Base-by-base conservation (phyloP, 1,140 invertebrate species). In the Pectinophora gossypiella region DNA sequence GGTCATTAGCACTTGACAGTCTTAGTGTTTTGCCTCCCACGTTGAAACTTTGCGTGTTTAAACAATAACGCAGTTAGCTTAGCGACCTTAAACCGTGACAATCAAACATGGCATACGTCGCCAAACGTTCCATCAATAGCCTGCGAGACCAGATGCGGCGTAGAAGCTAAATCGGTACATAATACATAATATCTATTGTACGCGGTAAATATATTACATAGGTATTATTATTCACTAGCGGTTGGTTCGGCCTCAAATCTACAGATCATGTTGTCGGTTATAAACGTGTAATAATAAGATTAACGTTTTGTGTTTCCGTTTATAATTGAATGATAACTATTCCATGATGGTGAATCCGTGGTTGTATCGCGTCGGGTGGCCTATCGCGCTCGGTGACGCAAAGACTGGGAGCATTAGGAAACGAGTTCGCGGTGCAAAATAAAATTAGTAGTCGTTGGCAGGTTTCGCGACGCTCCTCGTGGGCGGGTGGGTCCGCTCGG, bases 391-490 rank as follows among this genome's bases (percentile, higher is more conserved):
- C 36, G 36, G 16, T 40, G 36, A 40, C 36, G 36, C 42, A 44
- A 44, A 44, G 42, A 44, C 19, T 21, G 42, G 20, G 51, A 58
- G 48, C 55, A 63, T 69, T 67, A 65, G 59, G 59, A 72, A 76
- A 78, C 80, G 60, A 60, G 75, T 82, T 81, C 79, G 57, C 63
- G 19, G 65, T 70, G 69, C 65, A 69, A 75, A 77, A 76, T 76
- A 72, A 79, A 77, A 76, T 79, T 69, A 74, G 63, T 62, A 70
- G 61, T 59, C 60, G 56, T 46, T 63, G 68, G 76, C 76, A 79
- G 79, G 76, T 83, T 80, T 66, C 62, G 70, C 64, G 75, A 71
- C 59, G 69, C 51, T 60, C 63, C 58, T 64, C 56, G 79, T 75
- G 68, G 71, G 78, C 68, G 74, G 57, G 55, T 51, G 42, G 60